Base-by-base conservation (phyloP, 2,888 invertebrate species). In the Smittia aterrima region DNA sequence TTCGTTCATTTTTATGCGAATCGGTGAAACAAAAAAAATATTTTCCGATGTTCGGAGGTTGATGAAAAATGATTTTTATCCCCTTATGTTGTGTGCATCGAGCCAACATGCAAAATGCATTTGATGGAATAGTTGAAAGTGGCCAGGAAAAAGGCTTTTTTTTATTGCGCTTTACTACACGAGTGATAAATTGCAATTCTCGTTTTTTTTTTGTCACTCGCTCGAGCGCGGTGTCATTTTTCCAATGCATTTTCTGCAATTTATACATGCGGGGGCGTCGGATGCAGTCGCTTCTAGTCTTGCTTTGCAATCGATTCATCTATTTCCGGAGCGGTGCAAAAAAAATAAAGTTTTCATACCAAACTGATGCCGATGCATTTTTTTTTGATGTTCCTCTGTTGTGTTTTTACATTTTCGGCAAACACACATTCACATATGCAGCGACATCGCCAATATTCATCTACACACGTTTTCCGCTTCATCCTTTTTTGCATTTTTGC, bases 171-270 rank as follows among this genome's bases (percentile, higher is more conserved):
- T 25, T 64, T 24, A 47, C 27, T 25, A 70, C 70, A 72, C 22
- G 72, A 40, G 58, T 72, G 72, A 72, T 72, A 72, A 72, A 72
- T 72, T 72, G 72, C 72, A 72, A 54, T 62, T 71, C 27, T 66
- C 41, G 22, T 71, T 53, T 72, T 32, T 20, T 58, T 22, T 22
- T 64, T 25, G 53, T 71, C 70, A 54, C 70, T 58, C 47, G 47
- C 22, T 68, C 20, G 22, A 58, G 64, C 70, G 70, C 22, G 72
- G 72, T 72, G 62, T 72, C 72, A 72, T 38, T 72, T 70, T 70
- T 70, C 24, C 72, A 13, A 72, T 72, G 58, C 54, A 54, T n/a
- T 13, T 64, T 64, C 25, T 64, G 58, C 62, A 62, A 38, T 53
- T 70, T 70, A 66, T 27, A n/a, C n/a, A n/a, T 47, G 53, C 53